Evolutionary conservation across 2,888 invertebrate species (phyloP), one percentile per base, ranked within the genome.

Genomic region (Leptinotarsa haldemani): DNA sequence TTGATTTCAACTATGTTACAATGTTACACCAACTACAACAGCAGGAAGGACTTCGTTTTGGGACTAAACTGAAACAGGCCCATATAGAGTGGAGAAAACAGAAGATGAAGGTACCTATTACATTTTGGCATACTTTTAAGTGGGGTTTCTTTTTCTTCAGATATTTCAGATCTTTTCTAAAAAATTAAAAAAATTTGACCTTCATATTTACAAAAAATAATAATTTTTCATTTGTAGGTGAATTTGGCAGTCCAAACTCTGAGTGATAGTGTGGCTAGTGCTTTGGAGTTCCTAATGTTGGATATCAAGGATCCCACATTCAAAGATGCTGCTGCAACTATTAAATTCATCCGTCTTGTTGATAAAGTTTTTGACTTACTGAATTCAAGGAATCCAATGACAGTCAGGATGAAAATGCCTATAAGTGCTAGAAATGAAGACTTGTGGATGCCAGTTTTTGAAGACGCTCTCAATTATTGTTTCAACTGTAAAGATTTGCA

Each of bases 301-400:
- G 16, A 66, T 66, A 48, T 66, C 66, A 66, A 66, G 52, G 52
- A 66, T 52, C 48, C 66, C n/a, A 20, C 7, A 52, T 52, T 52
- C 52, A 52, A 52, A 52, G 52, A 52, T 52, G 52, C 52, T n/a
- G 52, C 52, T 52, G 52, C 52, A 52, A 52, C 52, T 52, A 52
- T 52, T 52, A 52, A 52, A 52, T 52, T 52, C 52, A 52, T 52
- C 52, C 52, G 52, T 52, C 52, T 52, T 52, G 52, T 66, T 40
- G 20, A 48, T 48, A 20, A 53, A 46, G 40, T 65, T 52, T 71
- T 71, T 65, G 65, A 71, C 46, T 7, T 65, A 40, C 47, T 71
- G 18, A 65, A 71, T 65, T 71, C 65, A 30, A 71, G 58, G 22
- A 65, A 52, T 56, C 65, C 65, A 52, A 53, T 71, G 52, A 40